These are phyloP conservation scores for Blomia tropicalis DNA, from an alignment of 2,888 invertebrate species.

Conservation along the genomic window DNA sequence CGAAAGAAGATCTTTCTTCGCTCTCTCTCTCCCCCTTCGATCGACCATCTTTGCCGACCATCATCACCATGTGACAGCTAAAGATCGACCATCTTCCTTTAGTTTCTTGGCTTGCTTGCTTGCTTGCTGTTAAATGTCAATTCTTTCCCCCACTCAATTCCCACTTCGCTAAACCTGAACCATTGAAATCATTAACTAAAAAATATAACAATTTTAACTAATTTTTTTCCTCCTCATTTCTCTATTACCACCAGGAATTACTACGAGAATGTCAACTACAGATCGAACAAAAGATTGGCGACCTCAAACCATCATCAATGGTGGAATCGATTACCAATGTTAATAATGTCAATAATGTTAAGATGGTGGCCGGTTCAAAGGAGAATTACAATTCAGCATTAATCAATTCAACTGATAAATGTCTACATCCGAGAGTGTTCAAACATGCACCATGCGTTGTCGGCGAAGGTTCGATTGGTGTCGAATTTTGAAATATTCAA, in stretches of 20 bases:
- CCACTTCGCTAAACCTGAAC: no score
- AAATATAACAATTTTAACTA: no score
- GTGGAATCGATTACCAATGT: no score
- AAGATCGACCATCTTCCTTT: no score
- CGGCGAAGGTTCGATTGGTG: conserved; percentile 7
- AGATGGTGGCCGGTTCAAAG: neutral
- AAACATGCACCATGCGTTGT: conserved; percentile 9
- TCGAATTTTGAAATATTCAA: neutral
- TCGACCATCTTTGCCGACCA: no score
- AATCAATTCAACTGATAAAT: conserved; percentile 8
- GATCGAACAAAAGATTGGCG: conserved; percentile 59
- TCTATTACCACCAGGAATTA: conserved; percentile 50
- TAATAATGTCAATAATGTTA: neutral
- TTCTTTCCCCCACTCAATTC: no score
- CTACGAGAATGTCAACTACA: conserved; percentile 60
- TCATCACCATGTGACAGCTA: no score
- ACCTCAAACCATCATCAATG: neutral
- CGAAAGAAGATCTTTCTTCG: neutral
- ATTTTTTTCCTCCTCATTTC: neutral
- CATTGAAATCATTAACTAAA: no score
- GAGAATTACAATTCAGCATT: conserved; percentile 8
- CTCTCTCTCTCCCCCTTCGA: neutral
- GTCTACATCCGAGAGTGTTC: neutral
- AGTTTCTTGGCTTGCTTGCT: neutral
- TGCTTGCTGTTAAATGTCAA: neutral